These are phyloP conservation scores for Catamblyrhynchus diadema DNA, from an alignment of 2,797 vertebrate species.

Conservation along the genomic window DNA sequence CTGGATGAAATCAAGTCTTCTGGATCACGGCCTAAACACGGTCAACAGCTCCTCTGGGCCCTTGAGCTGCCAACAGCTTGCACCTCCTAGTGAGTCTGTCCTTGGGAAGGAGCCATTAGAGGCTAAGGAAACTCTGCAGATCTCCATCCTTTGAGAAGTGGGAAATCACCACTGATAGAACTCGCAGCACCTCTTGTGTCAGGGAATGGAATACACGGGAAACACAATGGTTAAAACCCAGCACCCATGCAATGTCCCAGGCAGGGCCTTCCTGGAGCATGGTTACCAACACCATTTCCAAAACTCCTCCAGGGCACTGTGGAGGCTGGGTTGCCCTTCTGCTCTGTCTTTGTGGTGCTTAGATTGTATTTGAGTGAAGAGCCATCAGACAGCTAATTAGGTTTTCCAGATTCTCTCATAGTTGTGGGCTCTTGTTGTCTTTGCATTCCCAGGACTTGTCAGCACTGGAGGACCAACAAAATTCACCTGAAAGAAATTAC, in stretches of 20 bases:
- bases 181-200: constrained; percentile 3
- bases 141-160: constrained; percentile 35
- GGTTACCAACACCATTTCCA: neutral
- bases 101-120: constrained; percentile 66
- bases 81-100: constrained; percentile 64
- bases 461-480: neutral
- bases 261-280: neutral
- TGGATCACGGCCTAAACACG: constrained; percentile 64
- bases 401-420: neutral
- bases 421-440: neutral
- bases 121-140: constrained; percentile 45
- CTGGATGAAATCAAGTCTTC: constrained; percentile 63
- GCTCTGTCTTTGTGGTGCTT: neutral
- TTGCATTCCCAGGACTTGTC: neutral
- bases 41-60: constrained; percentile 67
- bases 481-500: neutral
- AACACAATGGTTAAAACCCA: neutral
- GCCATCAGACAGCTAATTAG: neutral
- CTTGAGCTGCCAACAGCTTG: constrained; percentile 59
- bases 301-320: neutral
- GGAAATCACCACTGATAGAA: neutral
- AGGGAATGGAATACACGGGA: neutral
- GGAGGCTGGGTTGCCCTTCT: neutral
- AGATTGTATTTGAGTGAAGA: neutral
- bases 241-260: neutral